These are phyloP conservation scores for Xestia xanthographa DNA, from an alignment of 2,888 invertebrate species.

Conservation along the genomic window DNA sequence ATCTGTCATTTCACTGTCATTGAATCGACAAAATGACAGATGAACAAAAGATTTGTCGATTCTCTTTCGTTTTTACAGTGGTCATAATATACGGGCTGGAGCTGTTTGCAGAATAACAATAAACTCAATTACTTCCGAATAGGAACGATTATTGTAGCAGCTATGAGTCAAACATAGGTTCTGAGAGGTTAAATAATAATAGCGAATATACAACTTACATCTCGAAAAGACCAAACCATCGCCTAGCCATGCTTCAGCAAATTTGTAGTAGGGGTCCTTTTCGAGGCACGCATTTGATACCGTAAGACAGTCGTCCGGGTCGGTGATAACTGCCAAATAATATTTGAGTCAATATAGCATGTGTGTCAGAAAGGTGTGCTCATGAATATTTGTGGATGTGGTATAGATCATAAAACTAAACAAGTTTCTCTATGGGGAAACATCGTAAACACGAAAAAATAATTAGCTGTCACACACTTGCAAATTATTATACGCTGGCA, in stretches of 20 bases:
- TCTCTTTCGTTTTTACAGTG: no score
- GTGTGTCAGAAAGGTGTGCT: background rate
- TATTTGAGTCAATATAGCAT: background rate
- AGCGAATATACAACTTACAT: constrained; percentile 66
- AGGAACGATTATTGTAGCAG: background rate
- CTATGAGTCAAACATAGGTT: background rate
- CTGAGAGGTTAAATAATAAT: background rate
- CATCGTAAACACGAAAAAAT: background rate
- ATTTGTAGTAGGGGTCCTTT: constrained; percentile 81
- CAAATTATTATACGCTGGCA: no score
- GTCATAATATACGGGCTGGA: background rate
- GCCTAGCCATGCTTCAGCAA: constrained; percentile 83
- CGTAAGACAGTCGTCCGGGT: constrained; percentile 81
- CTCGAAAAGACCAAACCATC: constrained; percentile 82
- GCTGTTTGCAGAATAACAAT: background rate
- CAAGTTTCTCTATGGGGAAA: background rate
- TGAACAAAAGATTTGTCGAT: no score
- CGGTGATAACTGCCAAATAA: constrained; percentile 77
- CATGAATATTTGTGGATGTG: background rate
- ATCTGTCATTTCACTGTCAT: no score
- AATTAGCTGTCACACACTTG: no score
- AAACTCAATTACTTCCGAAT: background rate
- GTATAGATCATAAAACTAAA: background rate
- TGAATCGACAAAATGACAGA: no score
- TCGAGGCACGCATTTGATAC: constrained; percentile 81